Conservation (phyloP, 2,888 invertebrate genomes). For the Capitulum mitella region DNA sequence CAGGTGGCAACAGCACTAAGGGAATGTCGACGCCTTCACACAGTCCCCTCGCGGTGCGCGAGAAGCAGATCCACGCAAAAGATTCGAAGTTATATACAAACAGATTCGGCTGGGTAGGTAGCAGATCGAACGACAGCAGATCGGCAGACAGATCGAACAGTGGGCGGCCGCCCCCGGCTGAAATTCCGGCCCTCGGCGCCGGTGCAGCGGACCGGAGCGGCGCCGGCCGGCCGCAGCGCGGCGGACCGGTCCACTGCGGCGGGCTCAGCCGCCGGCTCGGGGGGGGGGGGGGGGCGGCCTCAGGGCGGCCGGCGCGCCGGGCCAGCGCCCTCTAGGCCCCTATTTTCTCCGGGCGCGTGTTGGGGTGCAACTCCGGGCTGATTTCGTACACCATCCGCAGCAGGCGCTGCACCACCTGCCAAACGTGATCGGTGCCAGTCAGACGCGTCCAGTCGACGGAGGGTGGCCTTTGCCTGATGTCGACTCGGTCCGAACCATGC, state of each 20-base stretch:
- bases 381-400: constrained; percentile 4
- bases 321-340: constrained; percentile 3
- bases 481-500: too few species aligned
- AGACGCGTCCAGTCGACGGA: too few species aligned
- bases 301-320: background rate
- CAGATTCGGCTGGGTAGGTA: background rate
- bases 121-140: background rate
- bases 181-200: too few species aligned
- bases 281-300: background rate
- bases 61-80: background rate
- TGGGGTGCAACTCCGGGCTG: constrained; percentile 15
- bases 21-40: background rate
- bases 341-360: background rate
- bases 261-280: background rate
- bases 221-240: background rate
- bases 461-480: too few species aligned
- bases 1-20: background rate
- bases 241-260: too few species aligned
- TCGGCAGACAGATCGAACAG: background rate
- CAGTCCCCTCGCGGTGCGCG: background rate
- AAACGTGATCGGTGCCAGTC: background rate
- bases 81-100: background rate
- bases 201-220: background rate
- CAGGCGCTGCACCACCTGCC: constrained; percentile 14
- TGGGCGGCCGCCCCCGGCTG: too few species aligned